phyloP scores from a whole-genome alignment of 2,888 invertebrate genomes.

The Lamproptera curius region DNA sequence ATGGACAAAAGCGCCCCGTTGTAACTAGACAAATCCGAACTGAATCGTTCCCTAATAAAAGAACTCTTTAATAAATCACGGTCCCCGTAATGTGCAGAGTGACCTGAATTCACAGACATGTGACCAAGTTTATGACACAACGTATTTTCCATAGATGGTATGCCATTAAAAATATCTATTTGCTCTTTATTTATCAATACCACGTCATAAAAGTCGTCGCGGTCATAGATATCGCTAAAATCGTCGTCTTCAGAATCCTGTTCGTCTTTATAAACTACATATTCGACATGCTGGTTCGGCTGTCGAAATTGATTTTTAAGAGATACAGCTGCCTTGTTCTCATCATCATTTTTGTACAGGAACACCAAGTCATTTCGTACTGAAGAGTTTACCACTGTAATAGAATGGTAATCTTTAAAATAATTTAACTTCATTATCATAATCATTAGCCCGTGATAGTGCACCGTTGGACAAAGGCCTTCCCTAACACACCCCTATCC shows the following conservation, averaged over 20 bases:
- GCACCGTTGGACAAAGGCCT: no score
- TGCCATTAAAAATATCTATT: conserved; percentile 46
- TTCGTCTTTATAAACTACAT: conserved; percentile 54
- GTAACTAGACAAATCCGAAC: conserved; percentile 33
- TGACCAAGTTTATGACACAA: conserved; percentile 57
- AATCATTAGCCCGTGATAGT: no score
- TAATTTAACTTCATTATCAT: no score
- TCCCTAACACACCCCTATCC: no score
- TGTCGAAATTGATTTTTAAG: conserved; percentile 34
- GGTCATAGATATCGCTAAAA: conserved; percentile 46
- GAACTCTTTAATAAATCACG: conserved; percentile 49
- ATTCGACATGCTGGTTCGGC: conserved; percentile 61
- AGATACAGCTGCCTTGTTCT: conserved; percentile 42
- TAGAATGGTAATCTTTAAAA: no score
- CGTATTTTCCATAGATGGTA: conserved; percentile 43
- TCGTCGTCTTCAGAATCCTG: conserved; percentile 53
- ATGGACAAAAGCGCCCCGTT: conserved; percentile 44
- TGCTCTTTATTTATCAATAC: conserved; percentile 52
- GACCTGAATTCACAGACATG: conserved; percentile 42
- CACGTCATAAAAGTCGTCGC: conserved; percentile 48
- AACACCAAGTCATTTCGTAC: conserved; percentile 56
- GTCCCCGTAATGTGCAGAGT: conserved; percentile 39
- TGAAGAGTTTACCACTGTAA: conserved; percentile 41
- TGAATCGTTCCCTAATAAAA: conserved; percentile 48
- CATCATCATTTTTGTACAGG: conserved; percentile 63